Percentiles rank a stretch among this genome's conserved stretches.
These are phyloP conservation scores for Delichon dasypus DNA, from an alignment of 2,797 vertebrate genomes.

Conservation along the genomic window DNA sequence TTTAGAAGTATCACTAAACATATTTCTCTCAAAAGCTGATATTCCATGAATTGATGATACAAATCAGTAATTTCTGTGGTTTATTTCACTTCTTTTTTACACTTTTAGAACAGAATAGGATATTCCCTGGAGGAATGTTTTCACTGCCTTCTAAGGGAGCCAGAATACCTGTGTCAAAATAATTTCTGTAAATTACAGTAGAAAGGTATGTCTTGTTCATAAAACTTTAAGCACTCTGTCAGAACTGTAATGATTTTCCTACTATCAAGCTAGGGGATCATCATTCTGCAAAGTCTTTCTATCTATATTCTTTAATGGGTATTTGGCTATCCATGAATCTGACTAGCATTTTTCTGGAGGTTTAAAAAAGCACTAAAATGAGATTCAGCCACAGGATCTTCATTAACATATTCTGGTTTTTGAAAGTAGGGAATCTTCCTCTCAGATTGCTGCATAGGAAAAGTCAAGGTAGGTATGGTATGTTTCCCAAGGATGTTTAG, in stretches of 20 bases:
- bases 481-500: not conserved
- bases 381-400: not conserved
- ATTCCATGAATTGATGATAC: not conserved
- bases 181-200: not conserved
- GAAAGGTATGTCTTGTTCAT: not conserved
- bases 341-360: not conserved
- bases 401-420: not conserved
- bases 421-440: not conserved
- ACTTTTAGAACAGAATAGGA: not conserved
- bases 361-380: not conserved
- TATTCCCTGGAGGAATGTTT: not conserved
- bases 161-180: not conserved
- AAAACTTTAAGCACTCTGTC: not conserved
- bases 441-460: not conserved
- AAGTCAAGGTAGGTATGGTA: not conserved
- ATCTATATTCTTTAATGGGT: not conserved
- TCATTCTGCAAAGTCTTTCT: not conserved
- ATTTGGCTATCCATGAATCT: not conserved
- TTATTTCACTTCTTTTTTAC: not conserved
- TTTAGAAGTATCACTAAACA: not conserved
- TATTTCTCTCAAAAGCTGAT: not conserved
- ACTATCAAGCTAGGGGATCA: not conserved
- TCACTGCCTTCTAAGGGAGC: not conserved
- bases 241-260: not conserved
- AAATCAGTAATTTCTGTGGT: not conserved